Conservation (phyloP, 1,140 invertebrate genomes). For the Lepidotrigona ventralis region DNA sequence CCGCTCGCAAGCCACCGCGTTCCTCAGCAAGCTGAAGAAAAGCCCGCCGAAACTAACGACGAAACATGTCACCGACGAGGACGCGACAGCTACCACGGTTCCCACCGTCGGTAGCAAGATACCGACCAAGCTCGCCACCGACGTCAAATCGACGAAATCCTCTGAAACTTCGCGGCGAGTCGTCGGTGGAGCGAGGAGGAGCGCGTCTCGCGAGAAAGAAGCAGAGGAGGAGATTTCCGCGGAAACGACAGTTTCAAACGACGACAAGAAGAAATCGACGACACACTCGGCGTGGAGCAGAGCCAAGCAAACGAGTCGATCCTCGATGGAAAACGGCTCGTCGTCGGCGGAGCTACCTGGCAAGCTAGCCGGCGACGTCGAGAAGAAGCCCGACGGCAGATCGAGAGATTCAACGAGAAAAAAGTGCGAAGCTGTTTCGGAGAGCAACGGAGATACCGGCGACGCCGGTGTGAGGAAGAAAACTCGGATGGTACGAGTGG, state of each 20-base stretch:
- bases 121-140: constrained; percentile 69
- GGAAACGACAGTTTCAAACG: constrained; percentile 20
- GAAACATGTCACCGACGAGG: not conserved
- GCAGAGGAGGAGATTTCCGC: constrained; percentile 3
- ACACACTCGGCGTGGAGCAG: constrained; percentile 2
- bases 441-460: constrained; percentile 65
- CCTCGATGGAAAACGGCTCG: constrained; percentile 54
- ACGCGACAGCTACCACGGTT: constrained; percentile 52
- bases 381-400: constrained; percentile 65
- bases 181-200: constrained; percentile 32
- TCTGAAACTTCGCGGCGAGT: constrained; percentile 54
- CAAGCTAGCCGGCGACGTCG: constrained; percentile 53
- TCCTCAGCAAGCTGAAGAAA: constrained; percentile 72
- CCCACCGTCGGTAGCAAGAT: constrained; percentile 72
- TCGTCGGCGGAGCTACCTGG: constrained; percentile 47
- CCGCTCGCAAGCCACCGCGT: constrained; percentile 53
- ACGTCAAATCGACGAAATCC: constrained; percentile 54
- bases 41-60: constrained; percentile 68
- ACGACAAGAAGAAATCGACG: constrained; percentile 47
- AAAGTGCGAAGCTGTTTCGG: constrained; percentile 43
- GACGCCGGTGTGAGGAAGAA: constrained; percentile 70
- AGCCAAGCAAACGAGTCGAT: constrained; percentile 56
- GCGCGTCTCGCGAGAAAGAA: constrained; percentile 30
- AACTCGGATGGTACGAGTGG: constrained; percentile 67
- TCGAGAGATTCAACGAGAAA: constrained; percentile 51